A percentile compares a stretch with the other conserved stretches of the same genome.
phyloP scores from a whole-genome alignment of 2,797 vertebrate species.

The Mus spretus region DNA sequence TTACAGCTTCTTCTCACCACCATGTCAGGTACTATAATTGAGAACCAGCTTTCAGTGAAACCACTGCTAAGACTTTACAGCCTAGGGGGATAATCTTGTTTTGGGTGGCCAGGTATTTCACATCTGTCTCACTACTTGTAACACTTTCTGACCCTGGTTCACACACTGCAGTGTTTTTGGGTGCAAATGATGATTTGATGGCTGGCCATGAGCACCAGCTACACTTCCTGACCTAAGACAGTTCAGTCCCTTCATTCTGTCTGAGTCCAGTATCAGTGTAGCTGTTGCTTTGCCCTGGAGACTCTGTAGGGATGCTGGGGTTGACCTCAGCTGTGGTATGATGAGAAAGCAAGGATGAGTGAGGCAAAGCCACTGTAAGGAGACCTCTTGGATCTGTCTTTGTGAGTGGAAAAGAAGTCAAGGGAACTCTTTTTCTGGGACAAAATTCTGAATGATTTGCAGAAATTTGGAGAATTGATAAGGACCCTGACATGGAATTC shows the following conservation, averaged over 20 bases:
- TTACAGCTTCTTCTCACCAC: background rate
- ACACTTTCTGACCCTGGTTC: background rate
- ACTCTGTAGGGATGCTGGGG: background rate
- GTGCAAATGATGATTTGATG: background rate
- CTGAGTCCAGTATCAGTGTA: background rate
- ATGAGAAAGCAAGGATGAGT: background rate
- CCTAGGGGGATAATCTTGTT: background rate
- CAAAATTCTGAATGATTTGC: background rate
- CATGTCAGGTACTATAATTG: background rate
- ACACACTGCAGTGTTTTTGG: background rate
- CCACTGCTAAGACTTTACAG: background rate
- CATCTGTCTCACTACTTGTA: background rate
- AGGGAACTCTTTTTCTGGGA: background rate
- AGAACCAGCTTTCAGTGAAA: background rate
- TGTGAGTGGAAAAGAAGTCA: background rate
- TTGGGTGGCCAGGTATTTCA: background rate
- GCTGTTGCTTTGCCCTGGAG: background rate
- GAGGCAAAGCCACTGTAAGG: background rate
- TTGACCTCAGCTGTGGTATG: background rate
- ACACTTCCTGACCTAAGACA: background rate
- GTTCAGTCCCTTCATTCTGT: background rate
- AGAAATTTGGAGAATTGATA: background rate
- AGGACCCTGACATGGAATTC: background rate
- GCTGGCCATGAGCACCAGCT: background rate
- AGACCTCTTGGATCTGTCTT: background rate